phyloP scores from a whole-genome alignment of 2,113 vertebrate species.

The Syngnathus scovelli region DNA sequence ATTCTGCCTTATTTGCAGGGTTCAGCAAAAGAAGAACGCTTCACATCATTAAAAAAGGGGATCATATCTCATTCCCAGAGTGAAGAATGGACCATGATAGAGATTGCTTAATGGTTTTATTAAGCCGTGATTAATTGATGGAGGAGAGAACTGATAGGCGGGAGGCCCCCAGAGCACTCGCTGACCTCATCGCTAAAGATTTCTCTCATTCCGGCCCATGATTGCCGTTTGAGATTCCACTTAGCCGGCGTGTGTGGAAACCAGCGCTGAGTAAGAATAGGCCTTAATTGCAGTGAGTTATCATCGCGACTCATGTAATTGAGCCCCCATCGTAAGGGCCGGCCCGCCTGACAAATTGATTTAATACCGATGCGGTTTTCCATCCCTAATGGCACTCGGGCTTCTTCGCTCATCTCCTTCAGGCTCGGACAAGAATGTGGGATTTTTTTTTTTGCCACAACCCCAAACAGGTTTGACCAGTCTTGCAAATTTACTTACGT shows the following conservation, averaged over 20 bases:
- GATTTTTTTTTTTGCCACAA: not conserved
- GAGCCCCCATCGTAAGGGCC: constrained; percentile 67
- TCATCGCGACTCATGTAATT: constrained; percentile 68
- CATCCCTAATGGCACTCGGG: constrained; percentile 61
- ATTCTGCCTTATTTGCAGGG: not conserved
- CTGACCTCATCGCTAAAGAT: constrained; percentile 68
- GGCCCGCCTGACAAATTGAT: constrained; percentile 74
- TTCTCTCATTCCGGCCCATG: constrained; percentile 61
- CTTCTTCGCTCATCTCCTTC: constrained; percentile 54
- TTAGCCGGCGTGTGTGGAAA: constrained; percentile 65
- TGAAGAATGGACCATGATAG: constrained; percentile 45
- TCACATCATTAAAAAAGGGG: constrained; percentile 15
- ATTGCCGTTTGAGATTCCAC: constrained; percentile 68
- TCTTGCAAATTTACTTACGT: not conserved
- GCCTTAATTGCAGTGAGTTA: constrained; percentile 72
- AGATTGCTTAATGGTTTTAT: constrained; percentile 63
- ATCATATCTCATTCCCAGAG: constrained; percentile 26
- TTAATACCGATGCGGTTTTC: constrained; percentile 71
- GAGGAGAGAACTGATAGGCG: constrained; percentile 48
- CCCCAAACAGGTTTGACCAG: constrained; percentile 42
- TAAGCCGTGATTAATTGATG: constrained; percentile 55
- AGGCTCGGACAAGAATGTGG: constrained; percentile 28
- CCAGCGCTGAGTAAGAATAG: constrained; percentile 53
- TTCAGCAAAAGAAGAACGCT: not conserved
- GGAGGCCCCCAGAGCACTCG: constrained; percentile 55